phyloP scores from a whole-genome alignment of 2,888 invertebrate species.

The Polyploca ridens region DNA sequence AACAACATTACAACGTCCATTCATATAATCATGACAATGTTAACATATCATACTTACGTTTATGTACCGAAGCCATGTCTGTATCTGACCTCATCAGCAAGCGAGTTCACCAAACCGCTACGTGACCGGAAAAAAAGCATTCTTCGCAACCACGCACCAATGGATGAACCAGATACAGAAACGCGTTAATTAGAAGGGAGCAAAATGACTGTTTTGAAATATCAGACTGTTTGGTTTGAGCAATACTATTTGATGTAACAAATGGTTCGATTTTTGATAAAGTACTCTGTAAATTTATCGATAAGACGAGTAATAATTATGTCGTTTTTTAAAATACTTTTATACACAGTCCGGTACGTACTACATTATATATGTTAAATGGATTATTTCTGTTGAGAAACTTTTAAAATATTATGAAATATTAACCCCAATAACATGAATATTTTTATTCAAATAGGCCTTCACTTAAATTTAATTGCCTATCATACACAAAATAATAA shows the following conservation, averaged over 20 bases:
- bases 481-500: no score
- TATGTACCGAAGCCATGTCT: slow-evolving; percentile 35
- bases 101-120: slow-evolving; percentile 69
- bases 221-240: background rate
- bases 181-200: slow-evolving; percentile 33
- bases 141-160: slow-evolving; percentile 13
- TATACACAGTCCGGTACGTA: no score
- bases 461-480: no score
- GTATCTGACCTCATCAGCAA: slow-evolving; percentile 56
- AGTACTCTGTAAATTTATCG: background rate
- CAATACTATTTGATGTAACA: background rate
- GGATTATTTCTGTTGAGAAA: no score
- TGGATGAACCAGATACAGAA: slow-evolving; percentile 21
- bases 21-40: slow-evolving; percentile 20
- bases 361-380: no score
- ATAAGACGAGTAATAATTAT: background rate
- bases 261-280: background rate
- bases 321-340: no score
- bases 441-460: no score
- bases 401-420: no score
- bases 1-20: background rate
- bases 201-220: slow-evolving; percentile 18
- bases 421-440: no score
- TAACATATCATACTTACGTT: slow-evolving; percentile 39
- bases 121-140: slow-evolving; percentile 67